phyloP scores from a whole-genome alignment of 2,113 vertebrate genomes.

The Chionis minor region DNA sequence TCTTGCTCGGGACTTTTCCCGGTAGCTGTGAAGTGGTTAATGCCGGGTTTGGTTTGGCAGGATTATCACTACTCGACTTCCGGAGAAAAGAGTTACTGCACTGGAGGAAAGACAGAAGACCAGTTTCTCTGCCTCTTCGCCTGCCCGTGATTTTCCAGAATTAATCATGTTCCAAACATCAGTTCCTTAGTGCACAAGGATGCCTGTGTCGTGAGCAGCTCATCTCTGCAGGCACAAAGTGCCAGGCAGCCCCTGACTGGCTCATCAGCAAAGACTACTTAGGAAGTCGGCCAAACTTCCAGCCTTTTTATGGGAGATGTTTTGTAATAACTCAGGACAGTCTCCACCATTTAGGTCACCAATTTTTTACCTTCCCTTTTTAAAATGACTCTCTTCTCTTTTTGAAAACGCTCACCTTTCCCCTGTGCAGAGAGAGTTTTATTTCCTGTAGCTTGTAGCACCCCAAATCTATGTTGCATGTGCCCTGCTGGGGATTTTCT shows the following conservation, averaged over 20 bases:
- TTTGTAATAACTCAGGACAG: neutral
- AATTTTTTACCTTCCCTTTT: neutral
- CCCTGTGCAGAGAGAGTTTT: neutral
- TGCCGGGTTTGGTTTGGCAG: neutral
- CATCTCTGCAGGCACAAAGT: neutral
- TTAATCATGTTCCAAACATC: neutral
- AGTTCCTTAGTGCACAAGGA: neutral
- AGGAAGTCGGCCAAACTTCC: neutral
- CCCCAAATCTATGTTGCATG: neutral
- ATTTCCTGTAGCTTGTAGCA: neutral
- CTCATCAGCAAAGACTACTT: conserved; percentile 16
- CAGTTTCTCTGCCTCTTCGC: neutral
- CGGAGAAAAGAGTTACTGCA: neutral
- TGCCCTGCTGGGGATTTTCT: neutral
- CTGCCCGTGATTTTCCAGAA: neutral
- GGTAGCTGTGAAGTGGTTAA: neutral
- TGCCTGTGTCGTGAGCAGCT: neutral
- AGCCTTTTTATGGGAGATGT: neutral
- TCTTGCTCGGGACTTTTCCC: neutral
- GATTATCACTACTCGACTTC: neutral
- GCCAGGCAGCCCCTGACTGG: neutral
- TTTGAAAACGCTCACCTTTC: neutral
- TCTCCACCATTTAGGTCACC: neutral
- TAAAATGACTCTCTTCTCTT: neutral
- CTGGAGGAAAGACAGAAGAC: neutral